phyloP scores from a whole-genome alignment of 1,140 invertebrate species.

The Macrotrachela quadricornifera region DNA sequence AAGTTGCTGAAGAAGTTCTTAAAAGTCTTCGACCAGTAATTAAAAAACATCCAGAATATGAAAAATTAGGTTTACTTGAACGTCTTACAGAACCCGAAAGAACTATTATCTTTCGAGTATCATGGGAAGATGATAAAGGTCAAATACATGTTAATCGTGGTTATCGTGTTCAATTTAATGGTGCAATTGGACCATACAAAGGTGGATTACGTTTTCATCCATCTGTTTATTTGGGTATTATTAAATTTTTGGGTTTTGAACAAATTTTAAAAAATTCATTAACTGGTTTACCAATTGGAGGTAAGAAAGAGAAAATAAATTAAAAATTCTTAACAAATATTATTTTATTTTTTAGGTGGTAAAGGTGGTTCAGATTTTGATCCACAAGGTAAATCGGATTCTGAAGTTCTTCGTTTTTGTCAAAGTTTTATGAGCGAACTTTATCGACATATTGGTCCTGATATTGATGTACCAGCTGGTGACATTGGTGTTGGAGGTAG shows the following conservation, averaged over 20 bases:
- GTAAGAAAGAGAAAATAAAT: no score
- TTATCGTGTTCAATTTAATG: conserved; percentile 8
- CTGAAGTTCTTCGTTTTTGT: conserved; percentile 6
- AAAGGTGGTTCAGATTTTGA: conserved; percentile 9
- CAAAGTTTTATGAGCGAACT: conserved; percentile 7
- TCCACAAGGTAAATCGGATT: conserved; percentile 7
- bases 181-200: conserved; percentile 10
- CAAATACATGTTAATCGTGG: conserved; percentile 6
- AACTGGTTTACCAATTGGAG: conserved; percentile 8
- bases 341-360: not conserved
- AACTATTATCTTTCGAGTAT: conserved; percentile 6
- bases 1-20: no score
- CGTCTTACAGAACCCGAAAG: conserved; percentile 8
- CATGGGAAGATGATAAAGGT: conserved; percentile 9
- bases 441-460: conserved; percentile 7
- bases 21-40: no score
- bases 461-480: conserved; percentile 9
- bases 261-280: conserved; percentile 10
- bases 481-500: not conserved
- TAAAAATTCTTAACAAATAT: no score
- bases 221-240: not conserved
- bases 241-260: conserved; percentile 9
- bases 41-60: no score
- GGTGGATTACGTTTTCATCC: conserved; percentile 10
- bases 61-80: not conserved